Evolutionary conservation across 2,888 invertebrate species (phyloP).

Genomic region (Sympetrum striolatum): DNA sequence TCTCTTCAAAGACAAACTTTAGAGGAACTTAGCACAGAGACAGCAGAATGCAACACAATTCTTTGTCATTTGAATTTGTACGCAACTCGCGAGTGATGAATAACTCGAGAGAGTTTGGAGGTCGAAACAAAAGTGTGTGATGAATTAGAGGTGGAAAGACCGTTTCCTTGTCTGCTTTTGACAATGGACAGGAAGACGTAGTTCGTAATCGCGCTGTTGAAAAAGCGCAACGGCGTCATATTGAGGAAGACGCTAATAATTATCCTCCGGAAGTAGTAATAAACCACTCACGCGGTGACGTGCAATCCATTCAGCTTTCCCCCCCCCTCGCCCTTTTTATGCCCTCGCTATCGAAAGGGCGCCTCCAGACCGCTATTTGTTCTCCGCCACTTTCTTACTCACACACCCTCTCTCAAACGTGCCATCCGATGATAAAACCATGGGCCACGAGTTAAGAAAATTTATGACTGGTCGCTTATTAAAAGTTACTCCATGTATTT

Average conservation of each 20-base stretch:
- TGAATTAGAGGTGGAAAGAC: too few species aligned
- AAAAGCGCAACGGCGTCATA: not conserved
- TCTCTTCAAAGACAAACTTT: too few species aligned
- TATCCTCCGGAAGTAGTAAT: not conserved
- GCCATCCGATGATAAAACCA: not conserved
- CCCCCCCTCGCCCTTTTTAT: not conserved
- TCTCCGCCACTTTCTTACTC: not conserved
- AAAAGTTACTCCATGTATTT: not conserved
- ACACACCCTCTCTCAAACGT: not conserved
- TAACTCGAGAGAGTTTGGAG: too few species aligned
- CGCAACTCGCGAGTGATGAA: too few species aligned
- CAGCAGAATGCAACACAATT: too few species aligned
- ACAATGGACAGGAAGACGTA: not conserved
- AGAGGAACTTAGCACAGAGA: too few species aligned
- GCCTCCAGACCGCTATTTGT: not conserved
- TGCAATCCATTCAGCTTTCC: not conserved
- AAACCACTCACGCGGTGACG: not conserved
- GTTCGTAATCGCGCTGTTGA: not conserved
- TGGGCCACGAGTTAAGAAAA: not conserved
- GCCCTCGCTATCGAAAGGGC: not conserved
- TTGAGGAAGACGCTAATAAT: not conserved
- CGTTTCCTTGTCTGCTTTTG: not conserved
- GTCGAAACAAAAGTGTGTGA: too few species aligned
- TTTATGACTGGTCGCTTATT: not conserved
- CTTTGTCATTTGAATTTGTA: too few species aligned